phyloP scores from a whole-genome alignment of 1,140 invertebrate genomes.

The Lepidurus packardi region DNA sequence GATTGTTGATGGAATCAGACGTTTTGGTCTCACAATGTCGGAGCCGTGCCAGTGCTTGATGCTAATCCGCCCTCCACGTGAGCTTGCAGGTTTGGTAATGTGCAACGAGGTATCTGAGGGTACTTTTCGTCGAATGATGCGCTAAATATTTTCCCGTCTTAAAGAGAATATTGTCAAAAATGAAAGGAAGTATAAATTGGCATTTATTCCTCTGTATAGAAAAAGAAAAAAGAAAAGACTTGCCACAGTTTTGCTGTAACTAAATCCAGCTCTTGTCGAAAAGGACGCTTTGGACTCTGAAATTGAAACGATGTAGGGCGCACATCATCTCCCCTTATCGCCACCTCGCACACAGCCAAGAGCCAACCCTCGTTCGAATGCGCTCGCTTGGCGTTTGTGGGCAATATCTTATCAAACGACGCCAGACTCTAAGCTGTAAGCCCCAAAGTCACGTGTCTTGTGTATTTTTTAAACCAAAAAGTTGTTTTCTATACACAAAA shows the following conservation, averaged over 20 bases:
- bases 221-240: background rate
- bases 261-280: background rate
- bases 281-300: constrained; percentile 3
- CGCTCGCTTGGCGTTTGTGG: background rate
- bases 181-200: too few relatives aligned
- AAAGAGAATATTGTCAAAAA: too few relatives aligned
- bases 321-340: constrained; percentile 2
- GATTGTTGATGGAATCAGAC: constrained; percentile 10
- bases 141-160: too few relatives aligned
- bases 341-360: background rate
- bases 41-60: background rate
- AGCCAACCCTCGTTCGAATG: background rate
- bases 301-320: background rate
- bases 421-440: background rate
- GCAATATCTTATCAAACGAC: background rate
- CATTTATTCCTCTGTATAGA: background rate
- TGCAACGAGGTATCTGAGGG: too few relatives aligned
- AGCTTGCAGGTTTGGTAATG: too few relatives aligned
- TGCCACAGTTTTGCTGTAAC: background rate
- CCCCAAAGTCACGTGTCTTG: background rate
- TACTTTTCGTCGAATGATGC: too few relatives aligned
- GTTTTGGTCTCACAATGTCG: background rate
- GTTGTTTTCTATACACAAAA: background rate
- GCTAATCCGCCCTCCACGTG: background rate
- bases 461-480: background rate